Evolutionary conservation across 2,888 invertebrate species (phyloP), one percentile per base, ranked within the genome.

Genomic region (Meloe dianella): DNA sequence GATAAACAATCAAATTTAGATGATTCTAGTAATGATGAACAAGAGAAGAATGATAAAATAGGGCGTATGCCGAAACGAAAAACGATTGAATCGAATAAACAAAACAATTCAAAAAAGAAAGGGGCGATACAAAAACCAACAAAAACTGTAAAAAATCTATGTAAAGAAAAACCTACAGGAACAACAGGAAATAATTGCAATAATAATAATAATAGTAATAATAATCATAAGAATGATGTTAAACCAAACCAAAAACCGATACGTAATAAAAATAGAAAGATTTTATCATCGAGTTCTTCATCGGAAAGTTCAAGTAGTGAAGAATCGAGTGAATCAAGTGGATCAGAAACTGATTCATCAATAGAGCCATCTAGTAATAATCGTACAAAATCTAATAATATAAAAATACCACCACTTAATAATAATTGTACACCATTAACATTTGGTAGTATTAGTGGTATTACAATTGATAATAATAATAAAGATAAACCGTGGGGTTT

Each of bases 401-500:
- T 77, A 27, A 77, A 78, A 65, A 72, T 76, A 35, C 64, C 73
- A 20, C 63, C 56, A 24, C 57, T 60, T 32, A 75, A 71, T 57
- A 68, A 70, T 57, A 64, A 63, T n/a, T 67, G 73, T n/a, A 76
- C 74, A 66, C 70, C 73, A 30, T 75, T 79, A 64, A 83, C 84
- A 1, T 84, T 84, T 66, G 83, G 84, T 38, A 82, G 81, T 68
- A 77, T 82, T 66, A 74, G 83, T 72, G 81, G 81, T 56, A 74
- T 82, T 67, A 73, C 81, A 62, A 81, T 84, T 41, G 83, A 80
- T 65, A 85, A 85, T 38, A n/a, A 38, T 30, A 9, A 32, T 32
- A 32, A 32, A 70, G 84, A 85, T 70, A 82, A 84, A 65, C 86
- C 87, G 0, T 88, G 88, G 88, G 88, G 88, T 5, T 88, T 88